phyloP scores from a whole-genome alignment of 2,888 invertebrate genomes.

The Copidosoma aretas region DNA sequence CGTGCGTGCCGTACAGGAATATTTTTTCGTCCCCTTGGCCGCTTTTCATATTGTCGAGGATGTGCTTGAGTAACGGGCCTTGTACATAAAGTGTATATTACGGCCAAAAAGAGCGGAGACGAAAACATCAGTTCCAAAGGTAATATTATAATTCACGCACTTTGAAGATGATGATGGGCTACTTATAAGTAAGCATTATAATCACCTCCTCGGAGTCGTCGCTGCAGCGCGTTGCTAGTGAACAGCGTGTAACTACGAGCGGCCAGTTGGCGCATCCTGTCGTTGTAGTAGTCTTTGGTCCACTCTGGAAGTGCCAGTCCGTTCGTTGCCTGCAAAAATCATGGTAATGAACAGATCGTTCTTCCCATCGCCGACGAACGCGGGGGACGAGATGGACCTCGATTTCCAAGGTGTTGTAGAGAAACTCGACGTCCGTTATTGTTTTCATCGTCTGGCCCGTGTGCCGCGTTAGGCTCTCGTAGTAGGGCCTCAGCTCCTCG shows the following conservation, averaged over 20 bases:
- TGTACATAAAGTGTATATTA: no score
- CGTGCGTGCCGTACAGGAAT: conserved; percentile 81
- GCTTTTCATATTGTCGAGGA: conserved; percentile 69
- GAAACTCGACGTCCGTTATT: conserved; percentile 73
- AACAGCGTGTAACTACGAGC: conserved; percentile 74
- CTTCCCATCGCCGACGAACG: neutral
- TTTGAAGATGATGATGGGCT: no score
- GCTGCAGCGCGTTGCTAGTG: conserved; percentile 75
- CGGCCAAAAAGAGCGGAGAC: no score
- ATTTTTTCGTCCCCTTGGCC: conserved; percentile 65
- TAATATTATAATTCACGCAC: no score
- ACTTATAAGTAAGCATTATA: no score
- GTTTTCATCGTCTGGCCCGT: conserved; percentile 68
- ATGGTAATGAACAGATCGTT: neutral
- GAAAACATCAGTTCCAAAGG: no score
- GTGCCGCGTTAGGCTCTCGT: conserved; percentile 68
- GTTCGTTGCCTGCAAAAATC: conserved; percentile 63
- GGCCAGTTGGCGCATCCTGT: conserved; percentile 71
- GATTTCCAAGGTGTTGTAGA: conserved; percentile 76
- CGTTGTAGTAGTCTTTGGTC: conserved; percentile 75
- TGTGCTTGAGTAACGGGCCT: conserved; percentile 76
- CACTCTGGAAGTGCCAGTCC: conserved; percentile 77
- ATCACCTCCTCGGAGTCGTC: conserved; percentile 77
- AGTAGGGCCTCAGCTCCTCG: conserved; percentile 69
- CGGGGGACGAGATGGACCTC: conserved; percentile 63